Conservation (phyloP, 2,113 vertebrate genomes). For the Hippocampus guttulatus region DNA sequence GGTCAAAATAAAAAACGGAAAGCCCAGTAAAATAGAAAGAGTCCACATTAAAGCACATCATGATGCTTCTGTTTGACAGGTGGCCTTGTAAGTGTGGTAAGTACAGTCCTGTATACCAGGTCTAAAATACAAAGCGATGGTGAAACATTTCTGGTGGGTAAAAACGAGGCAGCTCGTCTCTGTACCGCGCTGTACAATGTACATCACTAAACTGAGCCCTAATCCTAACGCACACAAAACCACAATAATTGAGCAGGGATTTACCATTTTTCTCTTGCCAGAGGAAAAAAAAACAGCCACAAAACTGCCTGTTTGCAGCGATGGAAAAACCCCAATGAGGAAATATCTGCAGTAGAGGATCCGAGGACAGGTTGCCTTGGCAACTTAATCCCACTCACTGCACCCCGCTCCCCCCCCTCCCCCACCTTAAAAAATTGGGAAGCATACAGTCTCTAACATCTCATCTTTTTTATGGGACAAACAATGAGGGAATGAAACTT, state of each 20-base stretch:
- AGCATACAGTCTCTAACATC: not conserved
- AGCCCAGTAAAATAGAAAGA: too few relatives aligned
- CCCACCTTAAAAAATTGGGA: conserved; percentile 18
- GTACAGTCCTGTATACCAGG: not conserved
- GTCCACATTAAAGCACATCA: too few relatives aligned
- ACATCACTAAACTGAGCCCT: conserved; percentile 43
- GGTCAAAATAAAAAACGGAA: too few relatives aligned
- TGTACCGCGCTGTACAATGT: not conserved
- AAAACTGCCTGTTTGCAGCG: conserved; percentile 8
- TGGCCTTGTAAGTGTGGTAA: too few relatives aligned
- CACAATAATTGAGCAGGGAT: conserved; percentile 20
- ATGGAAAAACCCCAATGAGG: conserved; percentile 20
- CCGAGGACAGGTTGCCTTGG: conserved; percentile 65
- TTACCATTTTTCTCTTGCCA: conserved; percentile 23
- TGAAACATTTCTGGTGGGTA: not conserved
- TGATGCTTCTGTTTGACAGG: too few relatives aligned
- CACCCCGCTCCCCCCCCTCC: too few relatives aligned
- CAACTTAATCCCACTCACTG: conserved; percentile 61
- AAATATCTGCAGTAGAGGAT: conserved; percentile 51
- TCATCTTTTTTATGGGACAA: not conserved
- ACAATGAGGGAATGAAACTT: not conserved
- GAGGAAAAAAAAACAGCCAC: conserved; percentile 12
- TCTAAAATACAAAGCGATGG: not conserved
- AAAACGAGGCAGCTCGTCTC: not conserved
- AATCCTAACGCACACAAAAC: conserved; percentile 23